Conservation (phyloP, 2,888 invertebrate genomes). For the Piscicola geometra region DNA sequence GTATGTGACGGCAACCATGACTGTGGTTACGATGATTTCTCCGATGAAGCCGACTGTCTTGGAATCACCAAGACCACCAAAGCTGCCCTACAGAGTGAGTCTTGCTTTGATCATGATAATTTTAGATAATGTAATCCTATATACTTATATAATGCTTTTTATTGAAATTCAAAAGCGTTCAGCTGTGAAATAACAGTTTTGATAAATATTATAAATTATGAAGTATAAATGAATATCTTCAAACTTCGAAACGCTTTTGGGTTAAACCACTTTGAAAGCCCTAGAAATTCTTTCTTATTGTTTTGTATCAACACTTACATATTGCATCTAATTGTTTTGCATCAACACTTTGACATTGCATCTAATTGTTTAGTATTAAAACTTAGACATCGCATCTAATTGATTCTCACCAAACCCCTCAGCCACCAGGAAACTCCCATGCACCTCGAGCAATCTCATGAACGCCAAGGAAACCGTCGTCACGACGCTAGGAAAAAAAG, state of each 20-base stretch:
- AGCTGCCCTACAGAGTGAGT: not conserved
- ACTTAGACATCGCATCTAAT: not conserved
- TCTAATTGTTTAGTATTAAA: not conserved
- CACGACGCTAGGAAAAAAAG: not conserved
- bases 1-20: conserved; percentile 28
- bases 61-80: not conserved
- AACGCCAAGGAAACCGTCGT: not conserved
- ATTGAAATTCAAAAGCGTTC: too few species aligned
- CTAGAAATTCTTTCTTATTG: not conserved
- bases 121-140: too few species aligned
- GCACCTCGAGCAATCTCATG: not conserved
- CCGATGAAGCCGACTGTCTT: conserved; percentile 19
- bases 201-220: too few species aligned
- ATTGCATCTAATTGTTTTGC: not conserved
- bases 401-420: not conserved
- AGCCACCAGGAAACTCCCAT: not conserved
- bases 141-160: too few species aligned
- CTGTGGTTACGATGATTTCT: conserved; percentile 18
- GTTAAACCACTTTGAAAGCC: too few species aligned
- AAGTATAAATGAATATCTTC: too few species aligned
- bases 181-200: too few species aligned
- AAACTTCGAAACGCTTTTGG: too few species aligned
- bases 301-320: not conserved
- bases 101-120: too few species aligned
- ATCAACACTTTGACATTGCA: not conserved